Evolutionary conservation across 2,113 vertebrate species (phyloP).

Genomic region (Oryctolagus cuniculus): mOryCun1.1 NC_091438.1:69392501-69393000

Average conservation of each 20-base stretch:
- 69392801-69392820: too few relatives aligned
- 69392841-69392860: too few relatives aligned
- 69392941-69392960: too few relatives aligned
- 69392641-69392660: background rate
- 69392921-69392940: too few relatives aligned
- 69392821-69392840: too few relatives aligned
- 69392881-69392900: too few relatives aligned
- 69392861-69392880: too few relatives aligned
- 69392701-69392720: conserved; percentile 16
- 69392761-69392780: too few relatives aligned
- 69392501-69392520: background rate
- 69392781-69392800: too few relatives aligned
- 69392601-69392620: background rate
- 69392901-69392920: too few relatives aligned
- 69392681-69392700: background rate
- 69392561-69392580: background rate
- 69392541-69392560: background rate
- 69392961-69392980: too few relatives aligned
- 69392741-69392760: background rate
- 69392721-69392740: conserved; percentile 44
- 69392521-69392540: background rate
- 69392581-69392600: background rate
- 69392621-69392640: background rate
- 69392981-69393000: too few relatives aligned
- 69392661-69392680: background rate